Evolutionary conservation across 2,888 invertebrate genomes (phyloP), one percentile per base, ranked within the genome.

Genomic region (Atrina japonica): DNA sequence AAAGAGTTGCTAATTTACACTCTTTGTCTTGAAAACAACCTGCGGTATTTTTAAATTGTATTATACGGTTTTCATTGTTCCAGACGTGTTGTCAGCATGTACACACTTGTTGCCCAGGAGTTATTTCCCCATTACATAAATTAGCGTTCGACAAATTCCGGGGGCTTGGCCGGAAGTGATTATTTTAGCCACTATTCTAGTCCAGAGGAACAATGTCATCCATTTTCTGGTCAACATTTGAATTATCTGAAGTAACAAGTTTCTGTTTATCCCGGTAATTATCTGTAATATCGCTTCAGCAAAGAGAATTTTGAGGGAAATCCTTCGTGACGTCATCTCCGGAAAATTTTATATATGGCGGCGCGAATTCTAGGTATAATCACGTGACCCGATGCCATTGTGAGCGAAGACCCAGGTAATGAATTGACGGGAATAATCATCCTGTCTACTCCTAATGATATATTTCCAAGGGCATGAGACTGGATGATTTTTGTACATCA

Each of bases 341-440:
- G 77, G 71, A 77, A 79, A 70, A 77, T 74, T 79, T 80, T 84
- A 79, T 82, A 80, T 81, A 83, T 82, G 83, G 81, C 83, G 82
- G 85, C 84, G 83, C 82, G 82, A 86, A 84, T 80, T 82, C 83
- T 82, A 76, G 66, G 77, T 67, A 69, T 76, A 68, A 79, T 87
- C 87, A 87, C 87, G 86, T 87, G 87, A 87, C 83, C 83, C 79
- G 76, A 82, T 79, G 82, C 83, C 80, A 81, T 83, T 83, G 80
- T 80, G 82, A 84, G 83, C 80, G 79, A 81, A 84, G 76, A 81
- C 76, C 78, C 82, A 84, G 83, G 86, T 83, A 82, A 66, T 41
- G 59, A 61, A 61, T 25, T 30, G 47, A 61, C 23, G 35, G 49
- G n/a, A 61, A 16, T 23, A 11, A 23, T 21, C 25, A 5, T 25